Evolutionary conservation across 2,113 vertebrate species (phyloP).

Genomic region (Otus sunia): DNA sequence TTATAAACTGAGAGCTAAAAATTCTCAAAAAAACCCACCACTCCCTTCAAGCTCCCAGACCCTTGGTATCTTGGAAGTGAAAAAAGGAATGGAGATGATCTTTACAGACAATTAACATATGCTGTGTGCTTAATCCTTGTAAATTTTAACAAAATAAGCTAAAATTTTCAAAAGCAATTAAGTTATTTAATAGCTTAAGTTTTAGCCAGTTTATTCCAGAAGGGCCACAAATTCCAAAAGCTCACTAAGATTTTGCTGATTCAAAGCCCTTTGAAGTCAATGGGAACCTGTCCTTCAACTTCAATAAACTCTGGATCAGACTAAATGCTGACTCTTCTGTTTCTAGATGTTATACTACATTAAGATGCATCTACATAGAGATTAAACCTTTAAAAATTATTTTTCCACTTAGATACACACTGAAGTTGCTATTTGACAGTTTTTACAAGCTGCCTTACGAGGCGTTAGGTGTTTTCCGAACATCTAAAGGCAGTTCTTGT

Average conservation of each 20-base stretch:
- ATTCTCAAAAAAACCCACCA: not conserved
- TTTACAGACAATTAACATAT: not conserved
- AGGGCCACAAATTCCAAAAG: not conserved
- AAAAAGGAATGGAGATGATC: not conserved
- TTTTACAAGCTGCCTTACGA: slow-evolving; percentile 14
- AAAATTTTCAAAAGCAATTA: not conserved
- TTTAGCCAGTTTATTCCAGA: not conserved
- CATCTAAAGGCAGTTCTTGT: not conserved
- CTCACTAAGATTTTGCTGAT: not conserved
- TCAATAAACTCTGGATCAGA: not conserved
- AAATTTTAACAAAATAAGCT: not conserved
- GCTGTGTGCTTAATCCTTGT: not conserved
- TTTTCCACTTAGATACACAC: not conserved
- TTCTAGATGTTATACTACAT: not conserved
- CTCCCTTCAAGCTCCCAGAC: not conserved
- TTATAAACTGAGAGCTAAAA: not conserved
- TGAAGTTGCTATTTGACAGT: not conserved
- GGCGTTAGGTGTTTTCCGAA: not conserved
- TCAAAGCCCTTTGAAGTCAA: not conserved
- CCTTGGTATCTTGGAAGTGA: not conserved
- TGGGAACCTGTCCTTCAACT: not conserved
- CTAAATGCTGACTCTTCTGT: not conserved
- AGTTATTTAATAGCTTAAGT: not conserved
- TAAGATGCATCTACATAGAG: not conserved
- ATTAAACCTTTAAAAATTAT: not conserved